These are phyloP conservation scores for Psilanteris sp. DNA, from an alignment of 1,140 invertebrate species.

Conservation along the genomic window DNA sequence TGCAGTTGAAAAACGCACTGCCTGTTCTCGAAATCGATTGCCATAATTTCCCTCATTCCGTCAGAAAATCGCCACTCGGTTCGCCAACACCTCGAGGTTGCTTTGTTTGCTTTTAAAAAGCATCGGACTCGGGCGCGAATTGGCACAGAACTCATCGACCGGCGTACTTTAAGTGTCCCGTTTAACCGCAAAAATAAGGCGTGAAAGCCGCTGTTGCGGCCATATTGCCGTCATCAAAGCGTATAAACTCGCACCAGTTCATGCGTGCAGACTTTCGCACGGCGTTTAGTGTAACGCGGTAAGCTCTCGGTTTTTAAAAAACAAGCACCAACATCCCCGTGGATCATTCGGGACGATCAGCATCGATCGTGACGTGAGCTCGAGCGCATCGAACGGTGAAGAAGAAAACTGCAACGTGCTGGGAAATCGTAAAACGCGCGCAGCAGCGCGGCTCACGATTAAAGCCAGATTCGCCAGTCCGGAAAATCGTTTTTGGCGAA, in stretches of 20 bases:
- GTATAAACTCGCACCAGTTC: constrained; percentile 23
- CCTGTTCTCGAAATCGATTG: constrained; percentile 23
- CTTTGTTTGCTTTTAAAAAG: constrained; percentile 38
- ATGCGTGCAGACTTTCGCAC: constrained; percentile 27
- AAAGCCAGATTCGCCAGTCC: constrained; percentile 60
- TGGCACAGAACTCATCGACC: background rate
- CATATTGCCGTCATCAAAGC: constrained; percentile 22
- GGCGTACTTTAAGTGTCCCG: constrained; percentile 1
- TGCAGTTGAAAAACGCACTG: too few relatives aligned
- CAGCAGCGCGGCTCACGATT: constrained; percentile 54
- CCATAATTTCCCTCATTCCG: constrained; percentile 23
- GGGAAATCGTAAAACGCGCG: constrained; percentile 52
- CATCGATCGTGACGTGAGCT: constrained; percentile 60
- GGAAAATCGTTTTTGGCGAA: constrained; percentile 66
- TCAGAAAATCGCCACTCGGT: background rate
- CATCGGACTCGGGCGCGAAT: background rate
- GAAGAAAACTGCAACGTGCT: constrained; percentile 48
- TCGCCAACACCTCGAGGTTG: constrained; percentile 21
- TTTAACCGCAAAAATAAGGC: constrained; percentile 25
- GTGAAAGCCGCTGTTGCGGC: constrained; percentile 23
- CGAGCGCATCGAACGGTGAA: constrained; percentile 64
- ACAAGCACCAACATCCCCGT: constrained; percentile 31
- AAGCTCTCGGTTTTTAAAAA: constrained; percentile 17
- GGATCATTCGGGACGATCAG: constrained; percentile 44
- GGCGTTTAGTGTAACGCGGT: constrained; percentile 27